Conservation (phyloP, 2,888 invertebrate genomes). For the Hofmannophila pseudospretella region DNA sequence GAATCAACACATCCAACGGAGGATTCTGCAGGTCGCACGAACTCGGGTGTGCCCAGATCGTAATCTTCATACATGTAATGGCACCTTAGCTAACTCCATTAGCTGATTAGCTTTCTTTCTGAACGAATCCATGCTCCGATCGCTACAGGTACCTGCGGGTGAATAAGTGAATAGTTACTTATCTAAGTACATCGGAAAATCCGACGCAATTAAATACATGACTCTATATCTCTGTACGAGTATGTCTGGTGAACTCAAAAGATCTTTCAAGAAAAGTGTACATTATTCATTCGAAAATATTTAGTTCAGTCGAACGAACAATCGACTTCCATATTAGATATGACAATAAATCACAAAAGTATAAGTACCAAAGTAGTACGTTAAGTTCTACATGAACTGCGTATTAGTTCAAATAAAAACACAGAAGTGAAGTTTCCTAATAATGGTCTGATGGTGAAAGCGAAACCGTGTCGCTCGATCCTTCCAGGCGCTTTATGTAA, state of each 20-base stretch:
- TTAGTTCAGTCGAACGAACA: too few relatives aligned
- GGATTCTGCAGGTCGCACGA: constrained; percentile 2
- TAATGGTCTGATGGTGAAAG: constrained; percentile 60
- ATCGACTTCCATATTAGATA: not conserved
- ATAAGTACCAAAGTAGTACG: not conserved
- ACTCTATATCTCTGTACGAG: too few relatives aligned
- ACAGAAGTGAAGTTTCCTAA: constrained; percentile 22
- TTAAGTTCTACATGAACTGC: not conserved
- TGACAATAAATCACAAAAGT: not conserved
- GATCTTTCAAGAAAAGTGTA: too few relatives aligned
- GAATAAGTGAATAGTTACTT: not conserved
- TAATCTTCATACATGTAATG: constrained; percentile 41
- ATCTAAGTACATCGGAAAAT: not conserved
- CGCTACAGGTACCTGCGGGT: constrained; percentile 22
- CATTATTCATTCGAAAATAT: too few relatives aligned
- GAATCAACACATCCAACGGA: constrained; percentile 1
- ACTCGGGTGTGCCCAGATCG: constrained; percentile 34
- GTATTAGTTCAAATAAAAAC: constrained; percentile 1
- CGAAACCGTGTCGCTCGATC: constrained; percentile 61
- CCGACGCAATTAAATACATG: not conserved
- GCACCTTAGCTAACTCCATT: constrained; percentile 50
- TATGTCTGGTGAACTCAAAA: too few relatives aligned
- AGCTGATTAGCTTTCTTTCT: constrained; percentile 54
- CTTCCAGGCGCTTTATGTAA: constrained; percentile 59
- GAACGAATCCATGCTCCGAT: constrained; percentile 39